Percentiles rank a stretch among this genome's conserved stretches.
Evolutionary conservation across 2,888 invertebrate genomes (phyloP).

Genomic region (Xestia rhomboidea): DNA sequence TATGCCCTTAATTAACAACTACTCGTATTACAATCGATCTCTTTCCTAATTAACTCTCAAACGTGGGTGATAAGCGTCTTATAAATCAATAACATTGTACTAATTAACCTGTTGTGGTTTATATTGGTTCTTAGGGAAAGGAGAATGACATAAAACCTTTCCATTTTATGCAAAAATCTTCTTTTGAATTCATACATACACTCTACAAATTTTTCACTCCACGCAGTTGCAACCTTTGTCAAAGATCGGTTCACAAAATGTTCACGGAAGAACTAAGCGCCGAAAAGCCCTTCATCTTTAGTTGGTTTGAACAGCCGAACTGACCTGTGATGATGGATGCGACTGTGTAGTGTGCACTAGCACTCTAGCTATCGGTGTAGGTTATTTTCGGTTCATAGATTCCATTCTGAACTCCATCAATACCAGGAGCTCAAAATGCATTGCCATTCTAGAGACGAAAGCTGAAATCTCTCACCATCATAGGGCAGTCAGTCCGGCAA

Average conservation of each 20-base stretch:
- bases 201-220: neutral
- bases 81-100: slow-evolving; percentile 5
- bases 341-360: neutral
- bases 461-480: neutral
- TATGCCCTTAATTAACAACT: slow-evolving; percentile 11
- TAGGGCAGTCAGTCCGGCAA: neutral
- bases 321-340: neutral
- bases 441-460: neutral
- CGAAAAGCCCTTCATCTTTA: neutral
- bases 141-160: too few relatives aligned
- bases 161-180: neutral
- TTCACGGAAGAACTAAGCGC: neutral
- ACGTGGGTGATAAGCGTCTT: neutral
- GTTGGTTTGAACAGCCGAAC: neutral
- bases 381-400: neutral
- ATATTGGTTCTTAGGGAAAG: neutral
- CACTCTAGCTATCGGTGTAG: neutral
- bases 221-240: neutral
- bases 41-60: neutral
- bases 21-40: neutral
- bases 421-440: neutral
- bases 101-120: neutral
- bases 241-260: neutral
- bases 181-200: neutral
- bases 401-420: neutral